Evolutionary conservation across 2,113 vertebrate species (phyloP).

Genomic region (Athene noctua): DNA sequence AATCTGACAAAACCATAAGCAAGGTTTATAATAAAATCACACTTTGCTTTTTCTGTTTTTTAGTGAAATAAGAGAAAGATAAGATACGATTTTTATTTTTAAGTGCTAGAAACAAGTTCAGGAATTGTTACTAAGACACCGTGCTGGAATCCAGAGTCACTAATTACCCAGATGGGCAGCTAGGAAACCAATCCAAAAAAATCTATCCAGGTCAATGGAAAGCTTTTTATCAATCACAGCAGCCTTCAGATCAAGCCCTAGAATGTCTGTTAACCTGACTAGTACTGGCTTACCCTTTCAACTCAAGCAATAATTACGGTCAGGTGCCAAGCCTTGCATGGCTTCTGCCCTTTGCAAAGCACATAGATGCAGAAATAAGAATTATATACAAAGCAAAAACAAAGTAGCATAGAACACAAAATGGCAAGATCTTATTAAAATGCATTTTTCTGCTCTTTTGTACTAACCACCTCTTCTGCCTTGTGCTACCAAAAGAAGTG

Average conservation of each 20-base stretch:
- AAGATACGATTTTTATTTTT: not conserved
- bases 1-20: not conserved
- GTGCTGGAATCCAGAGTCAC: not conserved
- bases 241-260: not conserved
- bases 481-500: not conserved
- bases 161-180: constrained; percentile 5
- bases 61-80: not conserved
- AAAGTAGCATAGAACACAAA: not conserved
- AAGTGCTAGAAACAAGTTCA: not conserved
- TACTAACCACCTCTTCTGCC: not conserved
- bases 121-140: not conserved
- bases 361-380: not conserved
- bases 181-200: not conserved
- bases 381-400: accelerated
- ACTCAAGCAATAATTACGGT: not conserved
- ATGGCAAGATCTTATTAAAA: not conserved
- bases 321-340: accelerated
- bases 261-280: not conserved
- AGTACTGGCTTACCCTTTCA: not conserved
- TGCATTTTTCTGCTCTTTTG: not conserved
- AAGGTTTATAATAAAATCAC: not conserved
- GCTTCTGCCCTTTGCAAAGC: not conserved
- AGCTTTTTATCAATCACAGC: accelerated
- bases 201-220: not conserved
- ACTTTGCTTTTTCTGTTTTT: not conserved